Conservation (phyloP, 1,140 invertebrate species). For the Rhopalosiphum padi region DNA sequence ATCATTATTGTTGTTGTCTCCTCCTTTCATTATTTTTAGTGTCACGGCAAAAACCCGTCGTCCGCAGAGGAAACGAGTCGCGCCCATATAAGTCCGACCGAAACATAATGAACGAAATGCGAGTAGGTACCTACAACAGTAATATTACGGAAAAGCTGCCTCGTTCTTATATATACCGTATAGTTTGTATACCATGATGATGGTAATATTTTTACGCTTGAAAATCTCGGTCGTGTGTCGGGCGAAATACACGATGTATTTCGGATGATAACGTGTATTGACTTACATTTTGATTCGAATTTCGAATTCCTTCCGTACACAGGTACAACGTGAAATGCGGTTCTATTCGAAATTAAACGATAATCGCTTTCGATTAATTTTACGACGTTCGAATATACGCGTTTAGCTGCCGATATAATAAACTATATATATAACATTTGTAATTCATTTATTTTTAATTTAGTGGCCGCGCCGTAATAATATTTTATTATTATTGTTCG, state of each 20-base stretch:
- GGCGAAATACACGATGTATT: background rate
- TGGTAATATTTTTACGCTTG: background rate
- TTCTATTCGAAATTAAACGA: background rate
- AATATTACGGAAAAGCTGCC: background rate
- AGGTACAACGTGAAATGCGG: background rate
- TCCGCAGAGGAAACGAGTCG: background rate
- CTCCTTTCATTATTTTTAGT: background rate
- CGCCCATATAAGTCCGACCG: background rate
- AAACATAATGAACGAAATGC: no score
- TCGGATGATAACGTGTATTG: background rate
- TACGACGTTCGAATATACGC: background rate
- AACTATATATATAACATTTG: background rate
- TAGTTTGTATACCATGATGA: no score
- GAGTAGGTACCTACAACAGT: no score
- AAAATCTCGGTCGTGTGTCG: background rate
- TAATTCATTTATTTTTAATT: constrained; percentile 39
- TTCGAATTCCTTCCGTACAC: background rate
- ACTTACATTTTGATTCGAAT: background rate
- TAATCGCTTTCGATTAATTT: constrained; percentile 38
- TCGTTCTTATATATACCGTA: background rate
- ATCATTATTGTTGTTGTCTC: background rate
- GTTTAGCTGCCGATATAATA: background rate
- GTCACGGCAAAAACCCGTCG: background rate
- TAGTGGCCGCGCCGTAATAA: constrained; percentile 28
- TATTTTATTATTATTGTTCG: constrained; percentile 24